phyloP scores from a whole-genome alignment of 2,113 vertebrate species.

The Lasiurus cinereus region DNA sequence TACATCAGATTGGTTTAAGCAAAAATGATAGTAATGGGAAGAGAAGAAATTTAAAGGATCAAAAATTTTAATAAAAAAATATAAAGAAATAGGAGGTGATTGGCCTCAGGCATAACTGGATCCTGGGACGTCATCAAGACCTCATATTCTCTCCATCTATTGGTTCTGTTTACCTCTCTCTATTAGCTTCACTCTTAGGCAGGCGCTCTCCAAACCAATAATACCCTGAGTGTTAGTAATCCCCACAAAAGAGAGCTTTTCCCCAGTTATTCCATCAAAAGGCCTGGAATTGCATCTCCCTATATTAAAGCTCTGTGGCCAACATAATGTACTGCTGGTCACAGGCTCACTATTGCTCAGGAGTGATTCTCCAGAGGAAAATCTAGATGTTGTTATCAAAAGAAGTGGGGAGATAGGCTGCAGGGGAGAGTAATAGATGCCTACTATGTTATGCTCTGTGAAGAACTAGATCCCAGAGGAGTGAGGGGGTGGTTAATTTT shows the following conservation, averaged over 20 bases:
- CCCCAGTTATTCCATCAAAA: neutral
- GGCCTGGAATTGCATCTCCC: neutral
- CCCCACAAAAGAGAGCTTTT: neutral
- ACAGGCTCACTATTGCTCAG: neutral
- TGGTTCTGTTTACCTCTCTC: neutral
- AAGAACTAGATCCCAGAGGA: neutral
- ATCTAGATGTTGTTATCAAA: neutral
- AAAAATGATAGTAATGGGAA: slow-evolving; percentile 9
- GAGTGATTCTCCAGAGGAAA: slow-evolving; percentile 1
- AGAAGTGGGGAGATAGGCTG: neutral
- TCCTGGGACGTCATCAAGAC: neutral
- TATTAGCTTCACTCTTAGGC: neutral
- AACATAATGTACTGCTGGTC: neutral
- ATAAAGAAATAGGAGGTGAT: neutral
- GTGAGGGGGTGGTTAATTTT: neutral
- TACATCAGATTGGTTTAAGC: neutral
- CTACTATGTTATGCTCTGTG: neutral
- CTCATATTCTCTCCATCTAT: neutral
- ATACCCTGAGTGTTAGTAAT: neutral
- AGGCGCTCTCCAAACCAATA: neutral
- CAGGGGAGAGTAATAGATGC: neutral
- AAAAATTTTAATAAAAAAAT: neutral
- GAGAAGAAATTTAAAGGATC: neutral
- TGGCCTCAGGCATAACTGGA: neutral
- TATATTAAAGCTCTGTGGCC: neutral